Percentiles rank a stretch among this genome's conserved stretches.
phyloP scores from a whole-genome alignment of 2,113 vertebrate species.

The Neopipo cinnamomea region DNA sequence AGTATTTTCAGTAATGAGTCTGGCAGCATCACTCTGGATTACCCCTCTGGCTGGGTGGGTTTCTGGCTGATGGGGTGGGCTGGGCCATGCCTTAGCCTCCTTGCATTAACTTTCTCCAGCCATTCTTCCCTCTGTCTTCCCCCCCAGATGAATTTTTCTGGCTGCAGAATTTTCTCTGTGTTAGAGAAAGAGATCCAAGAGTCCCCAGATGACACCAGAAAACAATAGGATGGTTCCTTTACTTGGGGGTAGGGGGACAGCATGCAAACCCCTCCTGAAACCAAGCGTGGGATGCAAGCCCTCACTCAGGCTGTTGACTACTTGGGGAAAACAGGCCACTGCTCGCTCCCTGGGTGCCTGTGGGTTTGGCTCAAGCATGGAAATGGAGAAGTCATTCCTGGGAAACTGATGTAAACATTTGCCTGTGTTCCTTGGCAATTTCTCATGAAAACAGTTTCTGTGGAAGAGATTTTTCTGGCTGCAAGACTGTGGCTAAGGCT shows the following conservation, averaged over 20 bases:
- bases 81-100: not conserved
- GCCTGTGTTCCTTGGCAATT: slow-evolving; percentile 19
- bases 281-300: not conserved
- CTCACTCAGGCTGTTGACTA: not conserved
- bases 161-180: accelerated
- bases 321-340: not conserved
- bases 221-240: accelerated
- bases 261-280: not conserved
- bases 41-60: not conserved
- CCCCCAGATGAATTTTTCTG: not conserved
- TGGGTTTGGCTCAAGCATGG: not conserved
- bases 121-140: not conserved
- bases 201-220: not conserved
- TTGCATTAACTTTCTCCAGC: not conserved
- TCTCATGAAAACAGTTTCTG: not conserved
- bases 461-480: not conserved
- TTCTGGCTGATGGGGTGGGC: not conserved
- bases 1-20: slow-evolving; percentile 68
- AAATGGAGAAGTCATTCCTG: not conserved
- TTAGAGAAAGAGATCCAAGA: not conserved
- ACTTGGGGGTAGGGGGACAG: not conserved
- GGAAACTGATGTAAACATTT: not conserved
- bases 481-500: not conserved
- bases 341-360: not conserved
- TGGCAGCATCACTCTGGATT: slow-evolving; percentile 21